Evolutionary conservation across 2,888 invertebrate species (phyloP).

Genomic region (Atethmia centrago): DNA sequence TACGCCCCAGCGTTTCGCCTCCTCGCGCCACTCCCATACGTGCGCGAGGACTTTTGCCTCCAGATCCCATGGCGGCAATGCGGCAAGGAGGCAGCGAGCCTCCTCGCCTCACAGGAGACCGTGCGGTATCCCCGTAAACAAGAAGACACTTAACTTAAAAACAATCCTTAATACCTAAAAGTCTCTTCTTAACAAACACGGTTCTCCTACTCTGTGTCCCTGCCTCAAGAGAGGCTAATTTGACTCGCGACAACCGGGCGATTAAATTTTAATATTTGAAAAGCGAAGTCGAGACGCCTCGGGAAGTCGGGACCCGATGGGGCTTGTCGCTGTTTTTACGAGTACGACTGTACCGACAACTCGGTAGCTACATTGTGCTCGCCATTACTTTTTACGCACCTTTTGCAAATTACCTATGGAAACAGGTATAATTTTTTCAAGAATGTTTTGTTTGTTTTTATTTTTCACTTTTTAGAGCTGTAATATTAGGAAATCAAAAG

Average conservation of each 20-base stretch:
- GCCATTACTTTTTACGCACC: slow-evolving; percentile 65
- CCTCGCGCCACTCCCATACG: too few species aligned
- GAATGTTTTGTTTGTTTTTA: background rate
- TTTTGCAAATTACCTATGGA: slow-evolving; percentile 49
- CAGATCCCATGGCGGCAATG: too few species aligned
- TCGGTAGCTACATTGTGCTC: slow-evolving; percentile 59
- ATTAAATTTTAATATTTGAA: slow-evolving; percentile 92
- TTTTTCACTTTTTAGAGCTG: background rate
- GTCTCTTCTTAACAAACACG: slow-evolving; percentile 6
- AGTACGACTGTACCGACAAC: slow-evolving; percentile 72
- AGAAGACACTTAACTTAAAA: background rate
- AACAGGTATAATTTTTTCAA: slow-evolving; percentile 53
- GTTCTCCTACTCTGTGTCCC: slow-evolving; percentile 71
- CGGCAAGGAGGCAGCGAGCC: too few species aligned
- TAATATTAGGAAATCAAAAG: too few species aligned
- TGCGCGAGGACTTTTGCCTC: too few species aligned
- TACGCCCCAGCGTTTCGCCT: too few species aligned
- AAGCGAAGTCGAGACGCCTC: slow-evolving; percentile 82
- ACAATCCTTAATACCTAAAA: slow-evolving; percentile 29
- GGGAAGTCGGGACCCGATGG: slow-evolving; percentile 77
- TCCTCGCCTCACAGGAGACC: too few species aligned
- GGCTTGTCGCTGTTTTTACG: slow-evolving; percentile 81
- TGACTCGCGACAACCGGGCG: slow-evolving; percentile 90
- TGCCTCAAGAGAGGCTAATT: slow-evolving; percentile 89
- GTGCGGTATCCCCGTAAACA: too few species aligned